Base-by-base conservation (phyloP, 2,113 vertebrate genomes). In the Jacana jacana region DNA sequence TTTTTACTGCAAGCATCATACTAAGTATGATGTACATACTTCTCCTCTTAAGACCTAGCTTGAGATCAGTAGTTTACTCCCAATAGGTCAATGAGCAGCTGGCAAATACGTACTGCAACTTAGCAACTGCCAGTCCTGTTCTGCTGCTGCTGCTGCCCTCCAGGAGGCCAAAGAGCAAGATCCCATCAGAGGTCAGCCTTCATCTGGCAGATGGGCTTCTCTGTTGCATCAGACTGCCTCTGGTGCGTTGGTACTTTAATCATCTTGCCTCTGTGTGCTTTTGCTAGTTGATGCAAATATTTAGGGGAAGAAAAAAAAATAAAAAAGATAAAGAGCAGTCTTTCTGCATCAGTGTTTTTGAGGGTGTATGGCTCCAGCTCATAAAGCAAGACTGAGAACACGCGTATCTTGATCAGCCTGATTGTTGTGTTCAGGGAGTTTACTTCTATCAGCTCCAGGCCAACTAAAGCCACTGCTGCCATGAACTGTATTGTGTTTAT, bases 341-440 rank as follows among this genome's bases (percentile, higher is more conserved):
- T 95, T 83, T 51, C 71, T 64, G 61, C 73, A 61, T 87, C 39
- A 52, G 11, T 84, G 31, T 91, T 93, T 65, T 91, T 75, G 48
- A 81, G 89, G 81, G 77, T 3, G 0, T 64, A 22, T 65, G 61
- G 52, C 57, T 91, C 57, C 44, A 51, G 60, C 61, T 95, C 89
- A 87, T 85, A 94, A 87, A 95, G 61, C 73, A 85, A 68, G 87
- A 79, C 0, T 61, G 61, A 85, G 73, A 93, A 76, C 28, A 1
- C 40, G 61, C 4, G 0, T 87, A 54, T 87, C 95, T 91, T 93
- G 94, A 96, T 89, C 48, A 72, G 35, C 86, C 73, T 89, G 89
- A 87, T 81, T 95, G 93, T 96, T 92, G 30, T 79, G 73, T 87
- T 93, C 33, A 40, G 24, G 77, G 48, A 78, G 40, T 68, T 95